Evolutionary conservation across 2,797 vertebrate species (phyloP), one percentile per base, ranked within the genome.

Genomic region (Pangasius djambal): DNA sequence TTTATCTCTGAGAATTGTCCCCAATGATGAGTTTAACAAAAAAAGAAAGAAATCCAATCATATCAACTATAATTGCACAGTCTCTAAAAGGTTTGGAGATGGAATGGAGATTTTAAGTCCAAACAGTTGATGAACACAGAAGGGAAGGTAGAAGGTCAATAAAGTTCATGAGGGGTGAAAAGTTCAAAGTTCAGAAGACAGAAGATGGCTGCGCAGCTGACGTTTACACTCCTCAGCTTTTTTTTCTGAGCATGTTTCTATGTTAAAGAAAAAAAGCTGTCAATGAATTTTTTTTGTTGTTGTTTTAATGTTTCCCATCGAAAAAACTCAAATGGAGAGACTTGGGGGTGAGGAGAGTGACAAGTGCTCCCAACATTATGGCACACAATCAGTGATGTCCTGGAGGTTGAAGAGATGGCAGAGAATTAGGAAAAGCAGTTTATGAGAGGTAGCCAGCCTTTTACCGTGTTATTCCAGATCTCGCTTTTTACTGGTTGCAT

Each of bases 101-200:
- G 96, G 96, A 96, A 97, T 96, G 96, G 95, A 97, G 96, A 96
- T 96, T 96, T 96, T 95, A 96, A 94, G 95, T 97, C 96, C 96
- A 95, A 96, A 97, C 96, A 95, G 96, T 95, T 96, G 95, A 97
- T 97, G 96, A 95, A 97, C 96, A 97, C 93, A 97, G 96, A 96
- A 92, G 96, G 95, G 94, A 95, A 95, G 95, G 95, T 96, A 94
- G 93, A 96, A 96, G 96, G 96, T 96, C 96, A 96, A 96, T 96
- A 96, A 96, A 97, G 96, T 97, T 97, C 96, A 97, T 96, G 96
- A 96, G 93, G 95, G 94, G 95, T 96, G 96, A 95, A 95, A 96
- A 97, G 96, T 97, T 96, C 95, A 95, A 92, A 95, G 94, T 95
- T 94, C 95, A 97, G 96, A 96, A 94, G 96, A 97, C 96, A 96